Base-by-base conservation (phyloP, 2,797 vertebrate species). In the Botia kubotai region DNA sequence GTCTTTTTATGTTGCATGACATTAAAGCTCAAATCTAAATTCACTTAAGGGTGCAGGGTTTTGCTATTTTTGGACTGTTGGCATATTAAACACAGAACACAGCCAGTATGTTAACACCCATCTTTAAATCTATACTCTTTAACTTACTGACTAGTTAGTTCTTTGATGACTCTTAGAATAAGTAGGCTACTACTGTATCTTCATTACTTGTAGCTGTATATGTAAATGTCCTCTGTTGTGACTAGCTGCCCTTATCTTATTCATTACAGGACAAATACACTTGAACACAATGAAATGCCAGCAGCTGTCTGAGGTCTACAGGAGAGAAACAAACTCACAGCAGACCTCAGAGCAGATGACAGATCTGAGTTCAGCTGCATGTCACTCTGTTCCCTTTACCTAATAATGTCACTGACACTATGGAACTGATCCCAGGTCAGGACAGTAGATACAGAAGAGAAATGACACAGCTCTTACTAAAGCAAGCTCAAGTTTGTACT, bases 281-380 rank as follows among this genome's bases (percentile, higher is more conserved):
- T n/a, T 43, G 39, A 43, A 43, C 17, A 55, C 17, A 55, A 55
- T 10, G 55, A 58, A 58, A 57, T n/a, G 21, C 2, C 13, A 62
- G 60, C 4, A 62, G 60, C 58, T 62, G 58, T 29, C 11, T 62
- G 57, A 23, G 57, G 19, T 58, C 19, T 23, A 63, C 60, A 2
- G 39, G 2, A 6, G 0, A 53, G 62, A 52, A 53, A 21, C 50
- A 58, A 14, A 2, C 29, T 29, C 53, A 77, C 14, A 58, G 57
- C 75, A 26, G 75, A 77, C 65, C 65, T 69, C 10, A 14, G 75
- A 14, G 57, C 75, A 77, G 65, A 77, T 29, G 26, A 33, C 60
- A 63, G 26, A 63, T 36, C 6, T 17, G 62, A 63, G 62, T 63
- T 36, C 26, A 36, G 13, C n/a, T n/a, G 1, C 5, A 26, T 62